Evolutionary conservation across 2,888 invertebrate species (phyloP).

Genomic region (Polyploca ridens): DNA sequence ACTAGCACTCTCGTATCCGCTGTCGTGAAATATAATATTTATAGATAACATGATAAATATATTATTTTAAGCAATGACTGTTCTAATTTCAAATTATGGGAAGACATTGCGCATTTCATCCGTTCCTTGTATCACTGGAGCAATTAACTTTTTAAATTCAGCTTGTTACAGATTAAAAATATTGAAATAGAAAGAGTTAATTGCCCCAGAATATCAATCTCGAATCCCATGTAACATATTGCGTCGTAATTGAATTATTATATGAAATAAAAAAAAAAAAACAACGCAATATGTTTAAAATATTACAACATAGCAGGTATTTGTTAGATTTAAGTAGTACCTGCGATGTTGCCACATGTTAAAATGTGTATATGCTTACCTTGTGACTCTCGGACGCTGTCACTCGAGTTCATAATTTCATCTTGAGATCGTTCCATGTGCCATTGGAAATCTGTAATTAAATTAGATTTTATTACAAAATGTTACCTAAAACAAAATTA

Average conservation of each 20-base stretch:
- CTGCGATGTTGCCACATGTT: conserved; percentile 35
- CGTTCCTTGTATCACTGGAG: conserved; percentile 79
- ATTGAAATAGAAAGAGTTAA: conserved; percentile 52
- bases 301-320: conserved; percentile 38
- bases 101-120: conserved; percentile 85
- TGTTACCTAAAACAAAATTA: neutral
- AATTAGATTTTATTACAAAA: conserved; percentile 20
- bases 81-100: conserved; percentile 81
- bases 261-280: conserved; percentile 28
- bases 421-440: conserved; percentile 94
- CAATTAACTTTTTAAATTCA: conserved; percentile 62
- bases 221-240: conserved; percentile 71
- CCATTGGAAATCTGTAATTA: conserved; percentile 92
- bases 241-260: conserved; percentile 44
- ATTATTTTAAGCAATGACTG: conserved; percentile 82
- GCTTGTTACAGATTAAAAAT: conserved; percentile 13
- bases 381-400: conserved; percentile 95
- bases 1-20: conserved; percentile 83
- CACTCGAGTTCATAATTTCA: conserved; percentile 94
- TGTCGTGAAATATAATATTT: conserved; percentile 78
- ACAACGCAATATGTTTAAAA: conserved; percentile 67
- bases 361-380: conserved; percentile 86
- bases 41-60: conserved; percentile 76
- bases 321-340: conserved; percentile 16
- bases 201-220: conserved; percentile 70